Percentiles rank a stretch among this genome's conserved stretches.
Conservation (phyloP, 2,888 invertebrate genomes). For the Meliscaeva auricollis region DNA sequence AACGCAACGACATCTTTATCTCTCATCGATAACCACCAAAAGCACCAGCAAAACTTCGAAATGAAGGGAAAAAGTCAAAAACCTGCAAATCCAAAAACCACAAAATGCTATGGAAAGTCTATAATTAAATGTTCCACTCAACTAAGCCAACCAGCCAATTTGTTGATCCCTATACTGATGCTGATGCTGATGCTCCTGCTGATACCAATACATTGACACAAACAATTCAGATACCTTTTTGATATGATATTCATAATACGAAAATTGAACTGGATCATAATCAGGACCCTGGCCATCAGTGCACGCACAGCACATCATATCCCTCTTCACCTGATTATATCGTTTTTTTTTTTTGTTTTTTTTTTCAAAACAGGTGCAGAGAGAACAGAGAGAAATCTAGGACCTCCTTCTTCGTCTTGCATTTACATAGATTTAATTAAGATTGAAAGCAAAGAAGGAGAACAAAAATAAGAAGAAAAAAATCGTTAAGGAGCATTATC, state of each 20-base stretch:
- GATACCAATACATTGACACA: constrained; percentile 34
- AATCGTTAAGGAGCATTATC: constrained; percentile 58
- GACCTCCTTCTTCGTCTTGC: constrained; percentile 17
- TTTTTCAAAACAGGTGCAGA: neutral
- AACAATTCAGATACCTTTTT: constrained; percentile 41
- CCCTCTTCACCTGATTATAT: constrained; percentile 64
- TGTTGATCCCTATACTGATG: constrained; percentile 24
- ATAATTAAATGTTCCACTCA: constrained; percentile 66
- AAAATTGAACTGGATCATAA: constrained; percentile 25
- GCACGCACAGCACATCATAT: constrained; percentile 32
- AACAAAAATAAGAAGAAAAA: constrained; percentile 5
- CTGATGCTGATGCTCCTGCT: neutral
- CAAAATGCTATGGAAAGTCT: constrained; percentile 25
- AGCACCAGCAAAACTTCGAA: too few relatives aligned
- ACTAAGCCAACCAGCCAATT: constrained; percentile 50
- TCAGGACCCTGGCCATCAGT: constrained; percentile 31
- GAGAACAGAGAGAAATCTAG: neutral
- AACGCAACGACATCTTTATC: neutral
- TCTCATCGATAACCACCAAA: neutral
- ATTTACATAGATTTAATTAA: constrained; percentile 76
- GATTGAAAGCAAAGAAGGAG: constrained; percentile 59
- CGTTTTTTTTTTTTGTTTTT: neutral
- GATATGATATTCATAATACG: constrained; percentile 6
- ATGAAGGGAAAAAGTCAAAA: constrained; percentile 42
- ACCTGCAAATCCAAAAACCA: constrained; percentile 30